Percentiles rank a stretch among this genome's conserved stretches.
Conservation (phyloP, 2,888 invertebrate species). For the Deilephila porcellus region DNA sequence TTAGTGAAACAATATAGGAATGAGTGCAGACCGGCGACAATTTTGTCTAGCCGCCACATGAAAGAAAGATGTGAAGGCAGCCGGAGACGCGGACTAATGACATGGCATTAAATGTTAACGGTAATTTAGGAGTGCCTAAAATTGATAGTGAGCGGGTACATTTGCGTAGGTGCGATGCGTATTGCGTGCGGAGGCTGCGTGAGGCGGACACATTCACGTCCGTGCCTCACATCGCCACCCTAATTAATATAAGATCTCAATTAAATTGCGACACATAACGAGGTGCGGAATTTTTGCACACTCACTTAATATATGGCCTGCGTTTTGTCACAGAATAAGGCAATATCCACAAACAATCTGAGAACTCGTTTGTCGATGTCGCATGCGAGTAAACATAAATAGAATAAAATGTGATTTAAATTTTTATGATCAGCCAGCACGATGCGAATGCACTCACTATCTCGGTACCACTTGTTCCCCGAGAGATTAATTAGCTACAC, state of each 20-base stretch:
- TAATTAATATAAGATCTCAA: constrained; percentile 86
- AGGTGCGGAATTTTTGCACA: constrained; percentile 75
- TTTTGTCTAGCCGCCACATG: neutral
- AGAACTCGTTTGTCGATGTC: constrained; percentile 69
- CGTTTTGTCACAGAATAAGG: constrained; percentile 71
- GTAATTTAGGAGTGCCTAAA: constrained; percentile 46
- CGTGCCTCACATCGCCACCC: constrained; percentile 76
- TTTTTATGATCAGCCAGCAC: constrained; percentile 57
- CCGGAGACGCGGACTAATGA: constrained; percentile 5
- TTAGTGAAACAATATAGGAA: neutral
- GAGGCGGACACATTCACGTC: constrained; percentile 78
- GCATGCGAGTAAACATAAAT: constrained; percentile 57
- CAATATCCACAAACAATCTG: constrained; percentile 70
- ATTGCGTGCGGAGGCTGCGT: constrained; percentile 81
- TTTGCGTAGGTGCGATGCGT: constrained; percentile 51
- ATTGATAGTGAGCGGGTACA: constrained; percentile 43
- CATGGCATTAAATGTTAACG: constrained; percentile 31
- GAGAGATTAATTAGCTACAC: constrained; percentile 45
- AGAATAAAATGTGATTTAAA: constrained; percentile 60
- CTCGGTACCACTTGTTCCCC: constrained; percentile 47
- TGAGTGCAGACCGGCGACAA: neutral
- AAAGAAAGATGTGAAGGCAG: neutral
- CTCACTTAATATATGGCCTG: constrained; percentile 66
- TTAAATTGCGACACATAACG: constrained; percentile 83
- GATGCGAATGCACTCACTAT: constrained; percentile 49